Conservation (phyloP, 1,140 invertebrate genomes). For the Apis dorsata region DNA sequence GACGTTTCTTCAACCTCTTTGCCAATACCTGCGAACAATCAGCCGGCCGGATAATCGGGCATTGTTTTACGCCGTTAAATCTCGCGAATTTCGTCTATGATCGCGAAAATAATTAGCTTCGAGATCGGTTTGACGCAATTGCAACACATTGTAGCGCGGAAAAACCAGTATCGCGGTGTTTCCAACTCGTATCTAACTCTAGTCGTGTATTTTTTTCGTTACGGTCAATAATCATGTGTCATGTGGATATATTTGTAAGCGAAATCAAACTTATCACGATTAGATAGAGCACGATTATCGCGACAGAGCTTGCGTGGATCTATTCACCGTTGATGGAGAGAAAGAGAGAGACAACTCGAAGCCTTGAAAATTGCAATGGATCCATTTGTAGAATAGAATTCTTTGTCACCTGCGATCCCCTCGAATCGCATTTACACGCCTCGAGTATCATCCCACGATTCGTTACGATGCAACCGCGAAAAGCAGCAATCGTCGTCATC, state of each 20-base stretch:
- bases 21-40: too few species aligned
- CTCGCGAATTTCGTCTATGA: neutral
- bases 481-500: neutral
- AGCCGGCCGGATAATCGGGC: neutral
- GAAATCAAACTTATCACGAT: slow-evolving; percentile 29
- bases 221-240: slow-evolving; percentile 16
- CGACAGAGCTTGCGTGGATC: slow-evolving; percentile 10
- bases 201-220: slow-evolving; percentile 1
- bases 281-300: slow-evolving; percentile 50
- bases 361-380: too few species aligned
- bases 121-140: neutral
- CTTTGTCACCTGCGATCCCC: too few species aligned
- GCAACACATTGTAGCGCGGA: neutral
- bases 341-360: too few species aligned
- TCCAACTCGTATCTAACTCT: too few species aligned
- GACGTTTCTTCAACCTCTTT: neutral
- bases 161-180: too few species aligned
- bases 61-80: neutral
- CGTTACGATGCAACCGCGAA: neutral
- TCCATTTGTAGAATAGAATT: neutral
- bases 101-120: too few species aligned
- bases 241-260: slow-evolving; percentile 1
- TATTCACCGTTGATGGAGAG: too few species aligned
- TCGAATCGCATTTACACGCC: neutral
- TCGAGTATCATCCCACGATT: neutral